phyloP scores from a whole-genome alignment of 2,888 invertebrate genomes.

The Phlogophora meticulosa region DNA sequence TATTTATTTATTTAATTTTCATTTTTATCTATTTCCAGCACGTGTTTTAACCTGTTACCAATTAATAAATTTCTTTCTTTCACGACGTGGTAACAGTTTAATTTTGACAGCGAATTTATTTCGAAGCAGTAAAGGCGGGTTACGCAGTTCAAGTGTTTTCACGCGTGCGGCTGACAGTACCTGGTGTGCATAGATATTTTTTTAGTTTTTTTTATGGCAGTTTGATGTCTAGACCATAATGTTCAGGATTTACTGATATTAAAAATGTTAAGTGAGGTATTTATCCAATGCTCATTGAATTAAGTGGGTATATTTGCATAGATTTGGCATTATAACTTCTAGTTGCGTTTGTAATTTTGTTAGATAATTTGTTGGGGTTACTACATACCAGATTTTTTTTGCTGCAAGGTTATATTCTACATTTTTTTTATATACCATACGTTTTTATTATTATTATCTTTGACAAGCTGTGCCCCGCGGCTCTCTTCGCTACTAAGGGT shows the following conservation, averaged over 20 bases:
- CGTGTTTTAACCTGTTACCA: too few species aligned
- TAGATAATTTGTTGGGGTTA: background rate
- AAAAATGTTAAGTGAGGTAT: background rate
- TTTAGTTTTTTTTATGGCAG: background rate
- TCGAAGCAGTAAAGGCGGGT: background rate
- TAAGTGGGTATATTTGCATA: slow-evolving; percentile 4
- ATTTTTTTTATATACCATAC: too few species aligned
- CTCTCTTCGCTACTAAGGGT: too few species aligned
- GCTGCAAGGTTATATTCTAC: background rate
- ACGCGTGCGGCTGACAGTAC: background rate
- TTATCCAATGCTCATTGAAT: slow-evolving; percentile 7
- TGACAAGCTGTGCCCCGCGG: too few species aligned
- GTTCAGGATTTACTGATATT: slow-evolving; percentile 18
- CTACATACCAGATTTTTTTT: too few species aligned
- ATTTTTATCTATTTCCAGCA: too few species aligned
- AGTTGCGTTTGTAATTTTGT: background rate
- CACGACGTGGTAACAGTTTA: background rate
- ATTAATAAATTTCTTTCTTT: too few species aligned
- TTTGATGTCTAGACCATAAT: slow-evolving; percentile 11
- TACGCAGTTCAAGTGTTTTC: background rate
- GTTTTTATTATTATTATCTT: too few species aligned
- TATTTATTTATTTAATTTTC: too few species aligned
- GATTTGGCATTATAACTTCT: background rate
- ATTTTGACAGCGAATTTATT: background rate
- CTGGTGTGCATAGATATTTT: background rate